A percentile compares a stretch with the other conserved stretches of the same genome.
Conservation (phyloP, 2,797 vertebrate species). For the Microctenopoma steveboyesi region DNA sequence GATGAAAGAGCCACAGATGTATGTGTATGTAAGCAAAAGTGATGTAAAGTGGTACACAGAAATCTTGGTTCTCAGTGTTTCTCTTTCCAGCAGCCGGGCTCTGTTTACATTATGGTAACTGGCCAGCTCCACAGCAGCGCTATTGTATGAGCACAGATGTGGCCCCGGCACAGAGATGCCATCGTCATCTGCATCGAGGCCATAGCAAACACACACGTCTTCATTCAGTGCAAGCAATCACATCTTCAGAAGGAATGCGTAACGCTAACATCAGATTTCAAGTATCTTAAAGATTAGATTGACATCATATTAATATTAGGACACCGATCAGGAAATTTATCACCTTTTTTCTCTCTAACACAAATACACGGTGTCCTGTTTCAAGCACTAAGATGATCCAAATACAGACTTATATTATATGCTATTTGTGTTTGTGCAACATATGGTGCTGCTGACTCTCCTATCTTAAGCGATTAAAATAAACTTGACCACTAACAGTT, state of each 20-base stretch:
- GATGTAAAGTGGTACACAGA: slow-evolving; percentile 26
- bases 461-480: no score
- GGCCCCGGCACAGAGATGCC: slow-evolving; percentile 44
- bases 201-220: slow-evolving; percentile 24
- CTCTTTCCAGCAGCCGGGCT: slow-evolving; percentile 12
- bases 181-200: slow-evolving; percentile 40
- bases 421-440: no score
- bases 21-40: slow-evolving; percentile 4
- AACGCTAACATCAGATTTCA: no score
- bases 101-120: slow-evolving; percentile 47
- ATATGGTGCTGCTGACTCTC: background rate
- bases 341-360: no score
- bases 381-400: no score
- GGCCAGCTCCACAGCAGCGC: slow-evolving; percentile 45
- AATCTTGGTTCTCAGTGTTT: slow-evolving; percentile 28
- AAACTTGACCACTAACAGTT: background rate
- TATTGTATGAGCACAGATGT: slow-evolving; percentile 65
- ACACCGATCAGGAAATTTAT: no score
- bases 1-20: slow-evolving; percentile 8
- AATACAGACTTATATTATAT: no score
- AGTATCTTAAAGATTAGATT: no score
- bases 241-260: background rate
- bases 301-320: no score
- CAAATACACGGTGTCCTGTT: no score
- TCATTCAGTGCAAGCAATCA: slow-evolving; percentile 2